Conservation (phyloP, 2,797 vertebrate genomes). For the Tarsius wallacei region DNA sequence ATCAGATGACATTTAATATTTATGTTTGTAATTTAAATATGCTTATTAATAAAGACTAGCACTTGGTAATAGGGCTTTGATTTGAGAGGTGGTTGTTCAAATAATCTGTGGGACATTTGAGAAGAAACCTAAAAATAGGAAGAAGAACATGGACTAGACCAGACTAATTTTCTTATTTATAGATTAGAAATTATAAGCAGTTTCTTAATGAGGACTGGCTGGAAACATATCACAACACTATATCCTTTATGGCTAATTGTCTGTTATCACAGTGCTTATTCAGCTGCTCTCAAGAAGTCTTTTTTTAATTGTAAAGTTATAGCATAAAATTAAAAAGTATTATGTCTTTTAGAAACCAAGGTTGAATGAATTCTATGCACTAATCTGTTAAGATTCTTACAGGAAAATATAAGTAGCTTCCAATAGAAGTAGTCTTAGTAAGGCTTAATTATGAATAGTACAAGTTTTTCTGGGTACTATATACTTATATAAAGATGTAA, state of each 20-base stretch:
- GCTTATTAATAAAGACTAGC: background rate
- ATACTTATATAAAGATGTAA: background rate
- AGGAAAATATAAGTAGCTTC: background rate
- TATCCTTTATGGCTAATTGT: background rate
- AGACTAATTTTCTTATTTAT: background rate
- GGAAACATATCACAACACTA: background rate
- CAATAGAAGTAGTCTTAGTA: background rate
- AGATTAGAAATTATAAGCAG: background rate
- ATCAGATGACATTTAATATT: background rate
- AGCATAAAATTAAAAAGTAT: background rate
- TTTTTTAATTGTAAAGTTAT: background rate
- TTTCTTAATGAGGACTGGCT: background rate
- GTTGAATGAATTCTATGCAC: background rate
- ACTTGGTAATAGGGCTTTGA: background rate
- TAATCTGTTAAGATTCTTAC: background rate
- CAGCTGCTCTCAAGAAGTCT: background rate
- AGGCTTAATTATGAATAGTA: background rate
- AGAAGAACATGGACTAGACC: background rate
- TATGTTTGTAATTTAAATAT: background rate
- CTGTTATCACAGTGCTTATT: background rate
- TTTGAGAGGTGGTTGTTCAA: background rate
- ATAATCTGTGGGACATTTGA: background rate
- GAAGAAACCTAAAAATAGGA: background rate
- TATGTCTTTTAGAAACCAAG: background rate
- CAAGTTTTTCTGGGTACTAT: background rate